phyloP scores from a whole-genome alignment of 2,797 vertebrate genomes.

The Rhinogobio ventralis region DNA sequence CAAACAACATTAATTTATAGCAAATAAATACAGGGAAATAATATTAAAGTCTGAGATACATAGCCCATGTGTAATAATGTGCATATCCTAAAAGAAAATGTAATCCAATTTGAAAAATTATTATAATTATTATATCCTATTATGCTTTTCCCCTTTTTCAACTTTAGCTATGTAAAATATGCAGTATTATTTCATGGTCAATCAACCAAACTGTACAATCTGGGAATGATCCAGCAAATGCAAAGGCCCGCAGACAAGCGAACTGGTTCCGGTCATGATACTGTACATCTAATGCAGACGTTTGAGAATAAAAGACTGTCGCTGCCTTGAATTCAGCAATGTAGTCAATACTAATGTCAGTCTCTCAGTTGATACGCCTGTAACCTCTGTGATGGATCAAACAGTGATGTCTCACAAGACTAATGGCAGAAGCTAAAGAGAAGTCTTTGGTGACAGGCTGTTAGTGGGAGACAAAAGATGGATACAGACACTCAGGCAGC shows the following conservation, averaged over 20 bases:
- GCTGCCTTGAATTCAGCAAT: background rate
- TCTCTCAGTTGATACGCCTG: background rate
- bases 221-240: background rate
- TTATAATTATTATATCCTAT: no score
- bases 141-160: no score
- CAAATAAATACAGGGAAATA: background rate
- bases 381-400: background rate
- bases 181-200: background rate
- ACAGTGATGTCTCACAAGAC: constrained; percentile 25
- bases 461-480: constrained; percentile 47
- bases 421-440: constrained; percentile 20
- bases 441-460: constrained; percentile 24
- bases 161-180: no score
- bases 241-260: background rate
- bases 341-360: background rate
- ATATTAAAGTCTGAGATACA: background rate
- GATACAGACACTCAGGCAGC: constrained; percentile 41
- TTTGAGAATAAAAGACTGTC: background rate
- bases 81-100: background rate
- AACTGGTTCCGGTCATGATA: background rate
- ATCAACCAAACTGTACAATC: background rate
- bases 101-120: no score
- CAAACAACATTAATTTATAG: background rate
- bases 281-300: background rate
- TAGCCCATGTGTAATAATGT: background rate